Percentiles rank a stretch among this genome's conserved stretches.
Evolutionary conservation across 92 coral and sea anemone species (phyloP).

Genomic region (Palythoa heliodiscus): DNA sequence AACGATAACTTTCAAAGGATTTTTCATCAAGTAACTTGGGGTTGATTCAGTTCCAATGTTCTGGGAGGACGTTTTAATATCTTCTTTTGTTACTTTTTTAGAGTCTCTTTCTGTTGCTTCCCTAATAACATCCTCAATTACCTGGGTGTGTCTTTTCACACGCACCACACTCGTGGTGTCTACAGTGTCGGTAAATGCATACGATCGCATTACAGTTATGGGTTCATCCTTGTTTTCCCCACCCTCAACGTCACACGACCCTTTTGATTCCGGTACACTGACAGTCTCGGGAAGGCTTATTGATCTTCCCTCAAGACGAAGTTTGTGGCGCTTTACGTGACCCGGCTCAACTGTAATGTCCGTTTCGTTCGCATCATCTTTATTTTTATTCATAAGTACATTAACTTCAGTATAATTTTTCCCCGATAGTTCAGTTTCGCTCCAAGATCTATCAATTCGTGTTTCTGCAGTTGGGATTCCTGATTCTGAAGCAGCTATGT

Average conservation of each 20-base stretch:
- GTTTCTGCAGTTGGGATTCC: background rate
- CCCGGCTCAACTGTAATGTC: conserved; percentile 36
- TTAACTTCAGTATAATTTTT: background rate
- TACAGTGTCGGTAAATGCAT: conserved; percentile 28
- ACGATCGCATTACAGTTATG: background rate
- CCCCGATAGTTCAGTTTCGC: conserved; percentile 2
- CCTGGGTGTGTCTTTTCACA: conserved; percentile 78
- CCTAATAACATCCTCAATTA: conserved; percentile 79
- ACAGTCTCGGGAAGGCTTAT: conserved; percentile 25
- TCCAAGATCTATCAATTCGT: conserved; percentile 1
- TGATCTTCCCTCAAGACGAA: conserved; percentile 54
- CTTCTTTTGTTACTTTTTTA: conserved; percentile 37
- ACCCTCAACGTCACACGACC: background rate
- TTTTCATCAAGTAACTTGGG: background rate
- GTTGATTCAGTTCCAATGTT: conserved; percentile 4
- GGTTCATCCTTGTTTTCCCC: background rate
- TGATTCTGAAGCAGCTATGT: conserved; percentile 8
- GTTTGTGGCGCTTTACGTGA: conserved; percentile 51
- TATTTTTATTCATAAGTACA: background rate
- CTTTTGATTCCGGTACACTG: background rate
- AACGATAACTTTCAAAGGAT: conserved; percentile 34
- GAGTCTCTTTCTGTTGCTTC: conserved; percentile 57
- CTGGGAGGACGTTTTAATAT: conserved; percentile 5
- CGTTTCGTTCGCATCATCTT: conserved; percentile 2
- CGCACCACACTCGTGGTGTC: conserved; percentile 83